Evolutionary conservation across 2,888 invertebrate species (phyloP).

Genomic region (Drosophila peninsularis): DNA sequence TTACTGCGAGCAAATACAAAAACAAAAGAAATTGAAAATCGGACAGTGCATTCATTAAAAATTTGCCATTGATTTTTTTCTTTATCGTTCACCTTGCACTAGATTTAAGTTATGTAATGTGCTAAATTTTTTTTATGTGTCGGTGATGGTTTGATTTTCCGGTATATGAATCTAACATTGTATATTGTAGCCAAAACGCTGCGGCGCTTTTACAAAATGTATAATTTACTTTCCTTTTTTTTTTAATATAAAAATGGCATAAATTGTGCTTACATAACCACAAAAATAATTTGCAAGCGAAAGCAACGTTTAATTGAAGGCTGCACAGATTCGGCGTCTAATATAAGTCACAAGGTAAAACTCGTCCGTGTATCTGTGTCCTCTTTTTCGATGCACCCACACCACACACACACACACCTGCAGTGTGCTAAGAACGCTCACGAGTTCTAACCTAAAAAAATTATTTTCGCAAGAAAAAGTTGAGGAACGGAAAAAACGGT

Average conservation of each 20-base stretch:
- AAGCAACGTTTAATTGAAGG: constrained; percentile 22
- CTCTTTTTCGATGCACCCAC: constrained; percentile 29
- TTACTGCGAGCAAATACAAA: constrained; percentile 17
- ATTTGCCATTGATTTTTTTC: constrained; percentile 75
- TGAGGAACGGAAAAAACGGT: constrained; percentile 25
- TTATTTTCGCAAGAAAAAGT: constrained; percentile 43
- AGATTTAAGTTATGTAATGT: constrained; percentile 77
- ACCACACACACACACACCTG: constrained; percentile 15
- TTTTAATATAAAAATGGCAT: constrained; percentile 5
- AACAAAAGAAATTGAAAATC: constrained; percentile 10
- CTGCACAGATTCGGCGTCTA: constrained; percentile 26
- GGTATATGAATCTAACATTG: constrained; percentile 26
- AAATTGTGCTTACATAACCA: constrained; percentile 67
- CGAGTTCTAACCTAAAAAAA: constrained; percentile 57
- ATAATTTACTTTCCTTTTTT: neutral
- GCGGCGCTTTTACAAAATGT: constrained; percentile 7
- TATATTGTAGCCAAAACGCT: constrained; percentile 5
- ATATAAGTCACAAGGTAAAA: constrained; percentile 50
- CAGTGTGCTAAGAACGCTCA: constrained; percentile 44
- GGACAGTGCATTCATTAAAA: constrained; percentile 47
- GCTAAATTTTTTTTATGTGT: constrained; percentile 61
- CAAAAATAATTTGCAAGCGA: constrained; percentile 27
- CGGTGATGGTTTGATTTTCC: constrained; percentile 56
- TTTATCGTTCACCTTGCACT: constrained; percentile 71
- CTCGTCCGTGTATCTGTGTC: constrained; percentile 26